Evolutionary conservation across 2,113 vertebrate genomes (phyloP).

Genomic region (Ancistrus triradiatus): DNA sequence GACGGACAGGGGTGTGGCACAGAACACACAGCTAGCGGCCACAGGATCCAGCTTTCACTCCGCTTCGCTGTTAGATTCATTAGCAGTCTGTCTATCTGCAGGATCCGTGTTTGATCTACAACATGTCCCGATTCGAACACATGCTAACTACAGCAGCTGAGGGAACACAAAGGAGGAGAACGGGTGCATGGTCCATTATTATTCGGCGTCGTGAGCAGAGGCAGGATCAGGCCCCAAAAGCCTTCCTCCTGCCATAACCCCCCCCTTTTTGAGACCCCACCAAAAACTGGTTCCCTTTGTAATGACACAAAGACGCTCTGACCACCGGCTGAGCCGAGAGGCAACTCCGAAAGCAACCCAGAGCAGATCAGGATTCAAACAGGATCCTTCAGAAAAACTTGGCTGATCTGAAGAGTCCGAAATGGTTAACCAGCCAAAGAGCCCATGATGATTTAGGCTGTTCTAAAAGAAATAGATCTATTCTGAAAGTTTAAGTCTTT

Average conservation of each 20-base stretch:
- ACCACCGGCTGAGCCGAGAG: not conserved
- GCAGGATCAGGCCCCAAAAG: constrained; percentile 2
- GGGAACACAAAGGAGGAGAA: constrained; percentile 35
- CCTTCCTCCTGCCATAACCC: constrained; percentile 22
- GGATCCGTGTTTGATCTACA: too few relatives aligned
- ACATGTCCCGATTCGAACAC: not conserved
- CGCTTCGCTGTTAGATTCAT: too few relatives aligned
- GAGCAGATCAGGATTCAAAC: not conserved
- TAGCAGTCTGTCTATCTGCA: too few relatives aligned
- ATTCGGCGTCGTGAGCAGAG: constrained; percentile 12
- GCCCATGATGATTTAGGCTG: too few relatives aligned
- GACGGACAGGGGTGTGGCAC: constrained; percentile 38
- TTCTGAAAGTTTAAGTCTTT: too few relatives aligned
- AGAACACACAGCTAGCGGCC: not conserved
- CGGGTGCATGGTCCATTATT: constrained; percentile 28
- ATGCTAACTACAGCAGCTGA: constrained; percentile 4
- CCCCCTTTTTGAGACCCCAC: constrained; percentile 24
- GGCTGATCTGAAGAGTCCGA: too few relatives aligned
- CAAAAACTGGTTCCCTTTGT: constrained; percentile 28
- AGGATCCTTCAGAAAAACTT: too few relatives aligned
- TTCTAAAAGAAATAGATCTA: too few relatives aligned
- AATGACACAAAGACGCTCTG: constrained; percentile 30
- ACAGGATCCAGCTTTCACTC: not conserved
- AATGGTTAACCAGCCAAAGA: too few relatives aligned
- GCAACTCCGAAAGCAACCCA: not conserved